Percentiles rank a stretch among this genome's conserved stretches.
These are phyloP conservation scores for Acanthosepion lycidas DNA, from an alignment of 2,888 invertebrate genomes.

Conservation along the genomic window DNA sequence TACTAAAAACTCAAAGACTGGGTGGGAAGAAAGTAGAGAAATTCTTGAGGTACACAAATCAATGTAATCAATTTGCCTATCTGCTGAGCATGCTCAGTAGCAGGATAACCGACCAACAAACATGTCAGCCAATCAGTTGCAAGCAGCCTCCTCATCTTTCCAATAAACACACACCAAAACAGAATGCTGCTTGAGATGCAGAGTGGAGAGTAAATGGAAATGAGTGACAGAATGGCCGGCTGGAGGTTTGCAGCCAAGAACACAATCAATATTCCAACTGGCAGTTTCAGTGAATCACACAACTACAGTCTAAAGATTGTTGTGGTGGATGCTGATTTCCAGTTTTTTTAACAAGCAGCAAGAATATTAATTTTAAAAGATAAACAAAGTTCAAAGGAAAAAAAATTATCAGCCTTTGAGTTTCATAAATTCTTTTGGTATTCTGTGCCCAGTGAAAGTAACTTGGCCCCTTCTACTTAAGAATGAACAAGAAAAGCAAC, in stretches of 20 bases:
- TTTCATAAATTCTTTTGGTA: too few species aligned
- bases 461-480: too few species aligned
- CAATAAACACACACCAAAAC: neutral
- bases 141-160: neutral
- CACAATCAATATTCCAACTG: neutral
- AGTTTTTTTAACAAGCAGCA: too few species aligned
- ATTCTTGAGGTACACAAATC: too few species aligned
- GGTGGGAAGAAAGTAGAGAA: too few species aligned
- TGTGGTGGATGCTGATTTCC: neutral
- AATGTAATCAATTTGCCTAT: neutral
- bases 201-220: neutral
- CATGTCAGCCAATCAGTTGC: neutral
- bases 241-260: neutral
- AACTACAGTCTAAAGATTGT: neutral
- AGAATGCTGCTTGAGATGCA: neutral
- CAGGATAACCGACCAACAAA: neutral
- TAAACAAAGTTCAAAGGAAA: too few species aligned
- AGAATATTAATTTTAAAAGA: too few species aligned
- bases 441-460: too few species aligned
- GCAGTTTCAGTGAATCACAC: neutral
- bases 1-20: too few species aligned
- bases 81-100: slow-evolving; percentile 34
- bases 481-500: too few species aligned
- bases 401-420: too few species aligned
- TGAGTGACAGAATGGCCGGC: neutral